Percentiles rank a stretch among this genome's conserved stretches.
These are phyloP conservation scores for Squalus acanthias DNA, from an alignment of 2,797 vertebrate species.

Conservation along the genomic window DNA sequence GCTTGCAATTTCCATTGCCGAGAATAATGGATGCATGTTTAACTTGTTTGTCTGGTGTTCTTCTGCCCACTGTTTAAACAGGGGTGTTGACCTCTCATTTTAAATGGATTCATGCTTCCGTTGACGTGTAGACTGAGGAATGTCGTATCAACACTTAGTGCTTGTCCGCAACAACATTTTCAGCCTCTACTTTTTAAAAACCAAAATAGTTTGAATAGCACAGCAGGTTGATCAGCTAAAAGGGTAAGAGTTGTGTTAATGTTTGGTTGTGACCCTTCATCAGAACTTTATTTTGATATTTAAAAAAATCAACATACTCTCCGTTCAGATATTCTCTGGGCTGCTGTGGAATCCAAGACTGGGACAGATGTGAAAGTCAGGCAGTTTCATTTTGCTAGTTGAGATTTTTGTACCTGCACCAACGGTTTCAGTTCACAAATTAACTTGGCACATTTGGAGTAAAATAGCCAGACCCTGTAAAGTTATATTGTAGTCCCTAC, in stretches of 20 bases:
- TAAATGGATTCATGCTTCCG: neutral
- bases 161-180: neutral
- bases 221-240: neutral
- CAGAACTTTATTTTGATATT: neutral
- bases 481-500: neutral
- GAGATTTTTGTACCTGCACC: neutral
- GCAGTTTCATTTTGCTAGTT: neutral
- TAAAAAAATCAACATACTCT: neutral
- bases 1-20: neutral
- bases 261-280: neutral
- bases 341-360: neutral
- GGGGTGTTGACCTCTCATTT: too few relatives aligned
- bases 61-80: neutral
- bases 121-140: neutral
- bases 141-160: neutral
- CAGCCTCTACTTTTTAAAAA: neutral
- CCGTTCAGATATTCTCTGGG: neutral
- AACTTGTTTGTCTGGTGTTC: neutral
- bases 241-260: neutral
- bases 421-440: neutral
- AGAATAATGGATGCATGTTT: neutral
- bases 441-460: neutral
- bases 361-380: neutral
- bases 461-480: neutral
- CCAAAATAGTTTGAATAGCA: too few relatives aligned